Conservation (phyloP, 2,888 invertebrate species). For the Agrypnus murinus region DNA sequence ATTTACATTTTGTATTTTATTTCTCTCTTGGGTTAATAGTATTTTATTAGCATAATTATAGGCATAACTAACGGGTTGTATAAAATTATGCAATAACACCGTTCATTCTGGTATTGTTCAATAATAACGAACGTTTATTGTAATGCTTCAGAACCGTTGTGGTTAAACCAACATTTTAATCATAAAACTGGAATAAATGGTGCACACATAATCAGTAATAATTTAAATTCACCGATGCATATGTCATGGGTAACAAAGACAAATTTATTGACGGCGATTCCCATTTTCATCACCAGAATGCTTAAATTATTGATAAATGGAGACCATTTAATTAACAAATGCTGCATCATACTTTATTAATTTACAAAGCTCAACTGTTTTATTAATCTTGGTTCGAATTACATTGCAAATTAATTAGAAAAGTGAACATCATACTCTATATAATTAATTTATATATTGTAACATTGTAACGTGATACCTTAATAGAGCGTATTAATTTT, state of each 20-base stretch:
- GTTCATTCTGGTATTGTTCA: not conserved
- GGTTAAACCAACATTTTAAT: slow-evolving; percentile 27
- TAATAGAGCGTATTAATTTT: too few species aligned
- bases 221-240: slow-evolving; percentile 30
- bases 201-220: slow-evolving; percentile 39
- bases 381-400: slow-evolving; percentile 6
- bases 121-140: not conserved
- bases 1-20: too few species aligned
- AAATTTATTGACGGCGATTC: slow-evolving; percentile 34
- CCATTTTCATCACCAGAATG: slow-evolving; percentile 18
- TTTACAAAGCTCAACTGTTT: slow-evolving; percentile 13
- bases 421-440: slow-evolving; percentile 9
- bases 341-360: slow-evolving; percentile 20
- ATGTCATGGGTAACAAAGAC: slow-evolving; percentile 31
- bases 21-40: too few species aligned
- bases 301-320: slow-evolving; percentile 15
- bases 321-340: slow-evolving; percentile 22
- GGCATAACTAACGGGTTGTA: not conserved
- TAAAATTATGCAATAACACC: not conserved
- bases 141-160: not conserved
- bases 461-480: too few species aligned
- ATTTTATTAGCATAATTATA: not conserved
- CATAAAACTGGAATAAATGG: slow-evolving; percentile 31
- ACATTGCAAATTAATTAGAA: slow-evolving; percentile 14
- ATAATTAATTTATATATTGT: slow-evolving; percentile 5